Evolutionary conservation across 2,113 vertebrate species (phyloP), one percentile per base, ranked within the genome.

Genomic region (Chlamydotis undulata): DNA sequence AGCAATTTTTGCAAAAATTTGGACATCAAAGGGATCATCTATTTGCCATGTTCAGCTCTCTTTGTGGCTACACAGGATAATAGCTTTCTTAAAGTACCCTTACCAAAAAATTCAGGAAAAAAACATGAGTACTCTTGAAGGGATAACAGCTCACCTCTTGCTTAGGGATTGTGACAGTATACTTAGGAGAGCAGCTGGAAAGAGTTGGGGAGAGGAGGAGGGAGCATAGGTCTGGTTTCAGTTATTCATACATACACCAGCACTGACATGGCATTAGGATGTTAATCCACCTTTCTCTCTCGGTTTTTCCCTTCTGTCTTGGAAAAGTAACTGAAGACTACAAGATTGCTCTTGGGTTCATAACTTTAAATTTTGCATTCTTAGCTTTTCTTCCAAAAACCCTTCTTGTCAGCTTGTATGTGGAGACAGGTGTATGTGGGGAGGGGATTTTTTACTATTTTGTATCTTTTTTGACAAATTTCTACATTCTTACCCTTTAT

Each of bases 1-100:
- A 63, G 45, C 41, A 89, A 18, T 25, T 83, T 41, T 53, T 61
- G 23, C 41, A 91, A 76, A 90, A 67, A 43, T 69, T 89, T 93
- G 59, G 45, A 74, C 71, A 37, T 18, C 35, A 73, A n/a, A 74
- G n/a, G 6, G 8, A 49, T 50, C 4, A 14, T 37, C 10, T 45
- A 4, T 84, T 75, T 88, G 43, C 29, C 41, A 37, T 4, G 24
- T 69, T 70, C 56, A 69, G 4, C 26, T 94, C n/a, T 73, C 31
- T 61, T 91, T 61, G 8, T 90, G 43, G 59, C 59, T 83, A 14
- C 24, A 43, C 6, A 33, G 37, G 15, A 39, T 61, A 85, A 85
- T 16, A 25, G 26, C 11, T 91, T 96, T 92, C 80, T 82, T 13
- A 57, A 63, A 22, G 9, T 8, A 83, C 12, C 16, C 35, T 69